These are phyloP conservation scores for Bettongia penicillata DNA, from an alignment of 2,113 vertebrate genomes.

Conservation along the genomic window DNA sequence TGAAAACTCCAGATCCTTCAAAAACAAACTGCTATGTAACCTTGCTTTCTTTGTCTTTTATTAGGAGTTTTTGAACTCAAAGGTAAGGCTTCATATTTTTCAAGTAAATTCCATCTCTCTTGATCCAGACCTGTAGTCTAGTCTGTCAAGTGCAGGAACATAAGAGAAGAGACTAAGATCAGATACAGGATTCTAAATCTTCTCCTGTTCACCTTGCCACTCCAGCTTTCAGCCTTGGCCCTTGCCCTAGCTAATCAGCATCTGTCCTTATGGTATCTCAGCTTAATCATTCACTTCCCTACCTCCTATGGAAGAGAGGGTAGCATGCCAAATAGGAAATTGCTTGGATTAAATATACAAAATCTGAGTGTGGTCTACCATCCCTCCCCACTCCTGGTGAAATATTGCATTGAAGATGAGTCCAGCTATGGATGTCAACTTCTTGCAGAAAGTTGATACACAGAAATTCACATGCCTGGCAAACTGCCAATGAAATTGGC, in stretches of 20 bases:
- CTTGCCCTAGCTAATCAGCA: neutral
- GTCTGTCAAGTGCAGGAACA: neutral
- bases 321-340: neutral
- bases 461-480: neutral
- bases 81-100: neutral
- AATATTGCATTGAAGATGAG: neutral
- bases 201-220: neutral
- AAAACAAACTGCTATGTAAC: neutral
- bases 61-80: neutral
- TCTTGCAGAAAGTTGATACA: neutral
- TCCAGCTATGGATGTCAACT: fast-evolving
- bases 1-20: neutral
- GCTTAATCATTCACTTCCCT: neutral
- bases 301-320: neutral
- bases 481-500: neutral
- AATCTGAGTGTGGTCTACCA: neutral
- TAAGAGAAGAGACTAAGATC: neutral
- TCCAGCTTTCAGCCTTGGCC: too few relatives aligned
- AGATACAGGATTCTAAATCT: neutral
- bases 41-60: neutral
- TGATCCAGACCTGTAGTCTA: neutral
- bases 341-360: neutral
- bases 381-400: neutral
- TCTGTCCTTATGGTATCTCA: neutral
- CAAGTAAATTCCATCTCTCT: neutral